Base-by-base conservation (phyloP, 2,888 invertebrate species). In the Trimorus sp. region DNA sequence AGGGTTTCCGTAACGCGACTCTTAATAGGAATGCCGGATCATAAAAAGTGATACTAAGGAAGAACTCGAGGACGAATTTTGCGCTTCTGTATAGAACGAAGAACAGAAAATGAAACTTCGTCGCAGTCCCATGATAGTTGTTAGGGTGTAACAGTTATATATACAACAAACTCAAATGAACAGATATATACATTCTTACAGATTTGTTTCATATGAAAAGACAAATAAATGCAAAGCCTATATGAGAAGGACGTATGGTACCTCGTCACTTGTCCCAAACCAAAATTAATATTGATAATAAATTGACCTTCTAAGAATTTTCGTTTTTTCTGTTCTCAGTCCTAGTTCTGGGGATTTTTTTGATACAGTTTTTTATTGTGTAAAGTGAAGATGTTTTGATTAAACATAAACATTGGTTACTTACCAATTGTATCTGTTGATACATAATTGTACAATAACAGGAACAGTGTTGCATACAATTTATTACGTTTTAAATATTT, bases 161-260 rank as follows among this genome's bases (percentile, higher is more conserved):
- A 73, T 56, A 56, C 38, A 38, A 62, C 26, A 42, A 62, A 63
- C 37, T 62, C 54, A 74, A 74, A 65, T 65, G 74, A 74, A 63
- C 51, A 62, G 65, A 62, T 53, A 63, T 73, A 75, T 66, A 75
- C 75, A 75, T 75, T 75, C 75, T 65, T 75, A 75, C 66, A 75
- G 51, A 66, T 75, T 75, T 75, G 66, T 75, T 75, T 75, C 65
- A 12, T 75, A 75, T 66, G 75, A 66, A 75, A 66, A 68, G 45
- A 63, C 53, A 79, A 82, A 75, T 82, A 59, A 78, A 79, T 48
- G 58, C 63, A 74, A 78, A 74, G 78, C 77, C 59, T 83, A 71
- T 54, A 62, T 54, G 26, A 26, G 26, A 26, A 26, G 26, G 26
- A 26, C 26, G 26, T 26, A 26, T 26, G 26, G 26, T 26, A 26